phyloP scores from a whole-genome alignment of 2,797 vertebrate species.

The Acanthurus lineatus region DNA sequence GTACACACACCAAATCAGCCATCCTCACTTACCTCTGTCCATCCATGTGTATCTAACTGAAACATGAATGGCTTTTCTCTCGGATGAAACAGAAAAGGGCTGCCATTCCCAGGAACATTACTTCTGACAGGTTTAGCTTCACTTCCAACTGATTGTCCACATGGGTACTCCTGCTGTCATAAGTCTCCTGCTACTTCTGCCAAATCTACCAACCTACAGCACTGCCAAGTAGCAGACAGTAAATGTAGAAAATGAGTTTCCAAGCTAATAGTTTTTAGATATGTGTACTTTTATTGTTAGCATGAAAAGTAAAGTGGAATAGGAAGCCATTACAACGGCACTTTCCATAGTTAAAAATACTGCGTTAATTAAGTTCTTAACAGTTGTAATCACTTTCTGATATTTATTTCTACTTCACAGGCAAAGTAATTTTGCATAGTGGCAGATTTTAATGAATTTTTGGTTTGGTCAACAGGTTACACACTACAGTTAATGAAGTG shows the following conservation, averaged over 20 bases:
- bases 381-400: constrained; percentile 6
- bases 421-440: constrained; percentile 23
- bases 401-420: constrained; percentile 10
- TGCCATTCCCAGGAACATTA: constrained; percentile 69
- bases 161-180: constrained; percentile 56
- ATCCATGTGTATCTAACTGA: constrained; percentile 77
- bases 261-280: constrained; percentile 8
- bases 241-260: constrained; percentile 15
- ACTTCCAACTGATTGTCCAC: constrained; percentile 65
- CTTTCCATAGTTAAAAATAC: not conserved
- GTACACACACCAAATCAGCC: constrained; percentile 53
- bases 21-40: constrained; percentile 66
- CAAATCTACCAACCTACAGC: constrained; percentile 35
- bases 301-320: constrained; percentile 1
- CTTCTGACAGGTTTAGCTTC: constrained; percentile 67
- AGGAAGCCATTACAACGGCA: not conserved
- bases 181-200: constrained; percentile 41
- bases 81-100: constrained; percentile 56
- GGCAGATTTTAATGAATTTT: constrained; percentile 42
- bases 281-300: constrained; percentile 23
- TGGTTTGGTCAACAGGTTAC: constrained; percentile 36
- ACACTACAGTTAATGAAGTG: constrained; percentile 47
- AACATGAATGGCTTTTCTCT: constrained; percentile 73
- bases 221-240: constrained; percentile 19
- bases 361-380: not conserved